Conservation (phyloP, 1,140 invertebrate species). For the Brachionus rubens region DNA sequence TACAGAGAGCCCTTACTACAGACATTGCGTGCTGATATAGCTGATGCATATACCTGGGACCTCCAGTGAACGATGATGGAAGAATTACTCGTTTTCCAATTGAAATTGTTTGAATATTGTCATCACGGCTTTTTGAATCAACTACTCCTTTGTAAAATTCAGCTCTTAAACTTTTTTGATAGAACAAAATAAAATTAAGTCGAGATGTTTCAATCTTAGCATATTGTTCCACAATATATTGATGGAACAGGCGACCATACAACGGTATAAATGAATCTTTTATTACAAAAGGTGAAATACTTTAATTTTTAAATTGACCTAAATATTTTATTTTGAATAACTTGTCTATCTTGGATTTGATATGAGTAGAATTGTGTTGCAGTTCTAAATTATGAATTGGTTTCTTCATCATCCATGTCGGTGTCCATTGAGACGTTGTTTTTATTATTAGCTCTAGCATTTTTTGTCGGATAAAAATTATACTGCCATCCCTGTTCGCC, state of each 20-base stretch:
- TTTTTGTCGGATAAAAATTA: neutral
- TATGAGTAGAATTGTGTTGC: slow-evolving; percentile 9
- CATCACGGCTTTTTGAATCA: neutral
- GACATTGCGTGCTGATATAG: slow-evolving; percentile 48
- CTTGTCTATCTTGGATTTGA: neutral
- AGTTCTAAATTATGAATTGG: neutral
- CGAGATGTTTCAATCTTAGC: slow-evolving; percentile 53
- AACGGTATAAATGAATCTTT: neutral
- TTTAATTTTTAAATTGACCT: neutral
- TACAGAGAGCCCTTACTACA: slow-evolving; percentile 47
- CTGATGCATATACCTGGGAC: slow-evolving; percentile 14
- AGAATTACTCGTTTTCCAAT: neutral
- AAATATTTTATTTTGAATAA: neutral
- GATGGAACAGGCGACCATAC: neutral
- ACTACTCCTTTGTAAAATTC: slow-evolving; percentile 3
- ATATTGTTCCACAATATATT: slow-evolving; percentile 21
- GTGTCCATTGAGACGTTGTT: neutral
- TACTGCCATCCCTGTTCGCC: neutral
- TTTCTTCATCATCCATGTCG: neutral
- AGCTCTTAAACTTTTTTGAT: slow-evolving; percentile 30
- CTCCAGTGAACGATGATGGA: neutral
- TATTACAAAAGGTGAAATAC: neutral
- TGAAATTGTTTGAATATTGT: neutral
- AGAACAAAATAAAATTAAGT: slow-evolving; percentile 47
- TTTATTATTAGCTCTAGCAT: neutral